Percentiles rank a stretch among this genome's conserved stretches.
Evolutionary conservation across 2,113 vertebrate species (phyloP).

Genomic region (Pseudorhombus dupliciocellatus): DNA sequence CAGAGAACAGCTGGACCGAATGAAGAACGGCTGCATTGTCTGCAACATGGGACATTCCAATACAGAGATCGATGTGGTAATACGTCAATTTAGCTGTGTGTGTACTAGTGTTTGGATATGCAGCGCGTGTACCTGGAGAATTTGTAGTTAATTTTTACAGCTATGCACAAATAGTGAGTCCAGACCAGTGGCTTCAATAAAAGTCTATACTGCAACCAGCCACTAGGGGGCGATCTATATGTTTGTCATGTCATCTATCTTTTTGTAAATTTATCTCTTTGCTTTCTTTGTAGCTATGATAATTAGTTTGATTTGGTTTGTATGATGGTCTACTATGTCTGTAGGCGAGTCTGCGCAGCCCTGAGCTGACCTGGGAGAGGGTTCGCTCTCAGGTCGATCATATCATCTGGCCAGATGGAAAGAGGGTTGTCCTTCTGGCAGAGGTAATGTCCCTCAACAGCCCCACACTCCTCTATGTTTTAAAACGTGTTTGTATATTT

Average conservation of each 20-base stretch:
- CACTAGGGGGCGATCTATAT: too few relatives aligned
- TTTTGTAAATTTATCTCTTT: too few relatives aligned
- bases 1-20: conserved; percentile 94
- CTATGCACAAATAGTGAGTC: background rate
- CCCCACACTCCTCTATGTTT: background rate
- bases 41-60: conserved; percentile 99
- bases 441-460: conserved; percentile 84
- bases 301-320: background rate
- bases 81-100: conserved; percentile 20
- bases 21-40: conserved; percentile 98
- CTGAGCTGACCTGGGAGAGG: conserved; percentile 97
- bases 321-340: conserved; percentile 26
- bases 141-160: background rate
- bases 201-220: too few relatives aligned
- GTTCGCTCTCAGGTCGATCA: conserved; percentile 98
- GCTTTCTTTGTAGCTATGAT: too few relatives aligned
- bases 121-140: background rate
- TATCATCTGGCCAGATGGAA: conserved; percentile 98
- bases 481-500: background rate
- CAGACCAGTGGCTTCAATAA: background rate
- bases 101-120: background rate
- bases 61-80: conserved; percentile 98
- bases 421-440: conserved; percentile 93
- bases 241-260: too few relatives aligned
- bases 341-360: conserved; percentile 95